phyloP scores from a whole-genome alignment of 2,888 invertebrate genomes.

The Drosophila quinaria region DNA sequence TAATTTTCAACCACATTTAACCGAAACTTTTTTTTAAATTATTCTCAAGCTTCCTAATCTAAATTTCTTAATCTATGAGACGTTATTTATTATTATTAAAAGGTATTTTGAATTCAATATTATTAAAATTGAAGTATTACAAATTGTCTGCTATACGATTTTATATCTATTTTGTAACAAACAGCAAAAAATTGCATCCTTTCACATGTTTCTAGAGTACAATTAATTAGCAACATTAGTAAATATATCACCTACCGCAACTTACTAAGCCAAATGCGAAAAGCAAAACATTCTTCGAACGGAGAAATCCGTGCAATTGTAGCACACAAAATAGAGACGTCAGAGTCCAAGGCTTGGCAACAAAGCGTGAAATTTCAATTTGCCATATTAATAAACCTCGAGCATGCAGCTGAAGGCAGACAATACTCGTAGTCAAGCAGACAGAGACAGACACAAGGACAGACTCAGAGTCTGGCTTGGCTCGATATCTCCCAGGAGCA shows the following conservation, averaged over 20 bases:
- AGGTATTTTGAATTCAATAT: too few species aligned
- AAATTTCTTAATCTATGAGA: too few species aligned
- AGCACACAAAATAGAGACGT: slow-evolving; percentile 28
- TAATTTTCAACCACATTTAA: too few species aligned
- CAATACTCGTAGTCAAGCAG: slow-evolving; percentile 31
- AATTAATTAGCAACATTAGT: slow-evolving; percentile 23
- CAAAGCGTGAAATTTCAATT: slow-evolving; percentile 76
- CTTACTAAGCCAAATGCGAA: not conserved
- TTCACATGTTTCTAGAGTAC: not conserved
- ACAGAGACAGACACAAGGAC: slow-evolving; percentile 18
- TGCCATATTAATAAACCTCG: slow-evolving; percentile 74
- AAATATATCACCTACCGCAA: slow-evolving; percentile 9
- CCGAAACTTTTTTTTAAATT: too few species aligned
- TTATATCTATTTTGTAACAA: not conserved
- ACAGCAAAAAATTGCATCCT: not conserved
- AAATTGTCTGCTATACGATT: too few species aligned
- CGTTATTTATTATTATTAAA: too few species aligned
- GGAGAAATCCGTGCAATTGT: slow-evolving; percentile 2
- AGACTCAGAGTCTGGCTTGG: not conserved
- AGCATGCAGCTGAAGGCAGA: slow-evolving; percentile 50
- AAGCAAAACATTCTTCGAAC: not conserved
- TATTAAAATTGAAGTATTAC: too few species aligned
- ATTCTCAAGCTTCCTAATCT: too few species aligned
- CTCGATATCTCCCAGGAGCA: slow-evolving; percentile 14
- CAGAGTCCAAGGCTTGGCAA: slow-evolving; percentile 36